Conservation (phyloP, 1,140 invertebrate genomes). For the Eubasilissa regina region DNA sequence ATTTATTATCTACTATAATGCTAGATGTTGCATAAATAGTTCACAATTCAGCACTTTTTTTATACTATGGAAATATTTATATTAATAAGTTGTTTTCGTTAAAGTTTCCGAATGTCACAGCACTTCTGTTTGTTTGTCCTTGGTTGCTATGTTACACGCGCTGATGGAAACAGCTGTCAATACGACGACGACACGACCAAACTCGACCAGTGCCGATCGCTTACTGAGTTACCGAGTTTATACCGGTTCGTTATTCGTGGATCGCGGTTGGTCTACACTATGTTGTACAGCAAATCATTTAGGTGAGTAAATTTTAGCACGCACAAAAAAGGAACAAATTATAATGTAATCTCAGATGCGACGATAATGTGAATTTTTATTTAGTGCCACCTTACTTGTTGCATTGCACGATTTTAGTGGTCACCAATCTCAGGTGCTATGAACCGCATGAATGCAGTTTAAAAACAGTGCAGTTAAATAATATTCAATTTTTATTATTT, state of each 20-base stretch:
- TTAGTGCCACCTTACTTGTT: not conserved
- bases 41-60: not conserved
- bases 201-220: constrained; percentile 9
- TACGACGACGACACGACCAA: not conserved
- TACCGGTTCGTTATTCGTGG: constrained; percentile 34
- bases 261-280: not conserved
- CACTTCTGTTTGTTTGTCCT: constrained; percentile 42
- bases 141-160: constrained; percentile 48
- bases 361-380: not conserved
- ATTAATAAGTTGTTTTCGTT: not conserved
- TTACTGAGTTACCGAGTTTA: constrained; percentile 28
- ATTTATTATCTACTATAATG: not conserved
- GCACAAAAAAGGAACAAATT: not conserved
- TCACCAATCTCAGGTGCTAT: constrained; percentile 40
- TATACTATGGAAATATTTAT: constrained; percentile 7
- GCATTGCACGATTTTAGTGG: not conserved
- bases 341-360: not conserved
- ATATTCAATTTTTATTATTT: no score
- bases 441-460: constrained; percentile 41
- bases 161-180: not conserved
- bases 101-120: constrained; percentile 7
- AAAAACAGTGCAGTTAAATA: constrained; percentile 9
- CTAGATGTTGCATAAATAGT: not conserved
- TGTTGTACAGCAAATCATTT: not conserved
- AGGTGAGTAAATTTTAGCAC: not conserved